Base-by-base conservation (phyloP, 1,140 invertebrate species). In the Schlechtendalia chinensis region DNA sequence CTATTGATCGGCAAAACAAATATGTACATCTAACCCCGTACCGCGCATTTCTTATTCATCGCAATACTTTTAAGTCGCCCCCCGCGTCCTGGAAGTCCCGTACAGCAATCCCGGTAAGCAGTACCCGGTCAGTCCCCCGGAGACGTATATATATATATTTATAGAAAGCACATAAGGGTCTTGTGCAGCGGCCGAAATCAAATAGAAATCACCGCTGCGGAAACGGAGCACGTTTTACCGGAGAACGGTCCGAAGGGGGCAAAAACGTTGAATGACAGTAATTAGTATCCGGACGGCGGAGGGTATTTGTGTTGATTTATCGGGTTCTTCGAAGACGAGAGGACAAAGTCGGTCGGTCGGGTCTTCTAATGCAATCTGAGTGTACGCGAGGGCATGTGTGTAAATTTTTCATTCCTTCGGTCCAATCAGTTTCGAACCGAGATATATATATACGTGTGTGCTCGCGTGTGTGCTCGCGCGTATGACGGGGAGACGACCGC, bases 211-310 rank as follows among this genome's bases (percentile, higher is more conserved):
- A 79, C 75, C 58, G 56, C 45, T 39, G 74, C 54, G 74, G 74
- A 77, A 77, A 77, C 74, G 74, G 58, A 79, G 56, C 75, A 79
- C 75, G 75, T 79, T 47, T 63, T 61, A 45, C 58, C 39, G n/a
- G 11, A 14, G 56, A 27, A 50, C 32, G 39, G 75, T 63, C 58
- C 54, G 54, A 77, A 32, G 75, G 29, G 54, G 75, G 54, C 75
- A 63, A 79, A 79, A 79, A 79, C 75, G 75, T 79, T 79, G 75
- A 79, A 79, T 79, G 75, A 79, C 75, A 79, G 75, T 79, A 79
- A 79, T 79, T 79, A 79, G 75, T 79, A 61, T 22, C n/a, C 8
- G 58, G 58, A 27, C 29, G 75, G 32, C 5, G 39, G 75, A 63
- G 56, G 58, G 75, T 16, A 63, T 63, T 50, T 19, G 75, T 79